Base-by-base conservation (phyloP, 2,797 vertebrate genomes). In the Heterohyrax brucei region DNA sequence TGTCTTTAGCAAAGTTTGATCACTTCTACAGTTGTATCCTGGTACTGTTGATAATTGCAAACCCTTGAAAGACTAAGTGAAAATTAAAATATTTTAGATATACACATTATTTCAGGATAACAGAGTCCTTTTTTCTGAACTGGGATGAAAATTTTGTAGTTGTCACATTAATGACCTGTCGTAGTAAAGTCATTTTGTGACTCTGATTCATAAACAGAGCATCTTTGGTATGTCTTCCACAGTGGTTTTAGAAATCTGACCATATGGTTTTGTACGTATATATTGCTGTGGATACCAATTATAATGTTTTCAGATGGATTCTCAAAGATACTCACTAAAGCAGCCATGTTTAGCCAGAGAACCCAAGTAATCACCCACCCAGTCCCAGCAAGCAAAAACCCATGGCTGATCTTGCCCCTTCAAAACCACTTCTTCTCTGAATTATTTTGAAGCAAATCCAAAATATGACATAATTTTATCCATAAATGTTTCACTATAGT, bases 61-160 rank as follows among this genome's bases (percentile, higher is more conserved):
- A 81, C 5, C 13, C 24, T 30, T 91, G 28, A 73, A 86, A 93
- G 83, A 19, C 39, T 39, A 21, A 48, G 26, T 75, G 24, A 77
- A 91, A 89, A 82, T 96, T 68, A 89, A 95, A 94, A 48, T 92
- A 68, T 91, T 94, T 93, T 87, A 70, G 24, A 76, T 91, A 53
- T 89, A 19, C 79, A 92, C 79, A 56, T 88, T 78, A 19, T 88
- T 94, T 86, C 1, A 22, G 59, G 59, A 19, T 90, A 87, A 24
- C 13, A 93, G 30, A 96, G 44, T 93, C 33, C 28, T 78, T 93
- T 92, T 91, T 91, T 26, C 72, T 93, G 78, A 92, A 21, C 44
- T 81, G 46, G 24, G 62, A 66, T 64, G 33, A 91, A 84, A 75
- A 72, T 89, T 80, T 82, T 92, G 6, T 94, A 70, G 12, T 72